Evolutionary conservation across 30 jellyfish, hydroid and myxozoan species (phyloP), one percentile per base, ranked within the genome.

Genomic region (Sanderia malayensis): DNA sequence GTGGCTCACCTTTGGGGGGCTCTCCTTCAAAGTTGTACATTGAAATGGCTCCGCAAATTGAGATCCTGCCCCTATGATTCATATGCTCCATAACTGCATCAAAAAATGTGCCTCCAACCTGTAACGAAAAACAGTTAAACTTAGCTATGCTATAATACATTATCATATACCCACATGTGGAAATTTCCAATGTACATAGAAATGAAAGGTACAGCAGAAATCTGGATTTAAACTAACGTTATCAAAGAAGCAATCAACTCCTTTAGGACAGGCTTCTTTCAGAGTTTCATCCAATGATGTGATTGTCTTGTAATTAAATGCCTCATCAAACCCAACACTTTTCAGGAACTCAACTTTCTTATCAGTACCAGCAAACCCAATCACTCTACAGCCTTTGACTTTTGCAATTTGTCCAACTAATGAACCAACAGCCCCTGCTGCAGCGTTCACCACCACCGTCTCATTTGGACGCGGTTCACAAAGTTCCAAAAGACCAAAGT

Each of bases 361-460:
- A 46, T 88, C 95, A 7, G 97, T 55, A 18, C 97, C 95, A 27
- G 97, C 93, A 61, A 79, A 81, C 2, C 97, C 97, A 58, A 88
- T 62, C 15, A 76, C 95, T 2, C 87, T 74, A 61, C 97, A 88
- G n/a, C 95, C 97, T 64, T 75, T 75, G 47, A 88, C 30, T 70
- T 88, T 88, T 8, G 93, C 97, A 34, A 88, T 82, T 59, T 88
- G 97, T 2, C 97, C 95, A 31, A 82, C 97, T n/a, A 88, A 74
- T 20, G 85, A 59, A 3, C 97, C 97, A 0, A 82, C 95, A 18
- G 97, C 97, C 8, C 97, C 97, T 0, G 97, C 97, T 22, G 97
- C 97, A 30, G 89, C 87, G 61, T 82, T 88, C 20, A 88, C 95
- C 21, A 88, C 89, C 1, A 88, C 86, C 0, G 95, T 81, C 34